These are phyloP conservation scores for Catalaphyllia jardinei DNA, from an alignment of 64 coral and sea anemone genomes.

Conservation along the genomic window DNA sequence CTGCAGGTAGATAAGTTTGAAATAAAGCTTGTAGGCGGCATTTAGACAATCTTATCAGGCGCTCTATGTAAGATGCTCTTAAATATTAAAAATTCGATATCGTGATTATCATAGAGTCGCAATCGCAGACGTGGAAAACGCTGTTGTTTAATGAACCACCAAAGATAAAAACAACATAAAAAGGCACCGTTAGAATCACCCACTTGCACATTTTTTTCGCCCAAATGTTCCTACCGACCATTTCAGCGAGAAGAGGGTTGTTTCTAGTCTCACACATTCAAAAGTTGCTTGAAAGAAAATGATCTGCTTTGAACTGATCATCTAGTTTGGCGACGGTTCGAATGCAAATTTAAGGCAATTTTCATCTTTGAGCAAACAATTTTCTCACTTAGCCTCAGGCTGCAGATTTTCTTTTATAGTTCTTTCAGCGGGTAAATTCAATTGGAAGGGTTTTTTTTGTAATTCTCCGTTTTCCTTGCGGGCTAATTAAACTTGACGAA, in stretches of 20 bases:
- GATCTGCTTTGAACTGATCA: neutral
- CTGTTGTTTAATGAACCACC: too few relatives aligned
- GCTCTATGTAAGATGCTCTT: too few relatives aligned
- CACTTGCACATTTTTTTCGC: too few relatives aligned
- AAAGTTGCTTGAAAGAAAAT: neutral
- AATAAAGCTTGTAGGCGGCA: too few relatives aligned
- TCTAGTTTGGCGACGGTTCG: neutral
- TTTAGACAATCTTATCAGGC: too few relatives aligned
- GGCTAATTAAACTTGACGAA: constrained; percentile 23
- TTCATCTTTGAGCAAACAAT: neutral
- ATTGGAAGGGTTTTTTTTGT: neutral
- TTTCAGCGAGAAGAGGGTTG: neutral
- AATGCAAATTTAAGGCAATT: constrained; percentile 21
- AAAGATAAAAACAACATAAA: too few relatives aligned
- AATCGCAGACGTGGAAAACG: too few relatives aligned
- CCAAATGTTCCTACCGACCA: too few relatives aligned
- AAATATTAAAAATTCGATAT: too few relatives aligned
- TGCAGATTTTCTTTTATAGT: neutral
- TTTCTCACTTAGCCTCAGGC: neutral
- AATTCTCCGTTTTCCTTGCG: constrained; percentile 1
- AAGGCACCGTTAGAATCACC: too few relatives aligned
- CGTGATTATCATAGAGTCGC: too few relatives aligned
- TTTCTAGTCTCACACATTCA: neutral
- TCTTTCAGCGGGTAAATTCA: constrained; percentile 11
- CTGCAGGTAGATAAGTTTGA: too few relatives aligned